Evolutionary conservation across 2,113 vertebrate genomes (phyloP).

Genomic region (Leucopsar rothschildi): DNA sequence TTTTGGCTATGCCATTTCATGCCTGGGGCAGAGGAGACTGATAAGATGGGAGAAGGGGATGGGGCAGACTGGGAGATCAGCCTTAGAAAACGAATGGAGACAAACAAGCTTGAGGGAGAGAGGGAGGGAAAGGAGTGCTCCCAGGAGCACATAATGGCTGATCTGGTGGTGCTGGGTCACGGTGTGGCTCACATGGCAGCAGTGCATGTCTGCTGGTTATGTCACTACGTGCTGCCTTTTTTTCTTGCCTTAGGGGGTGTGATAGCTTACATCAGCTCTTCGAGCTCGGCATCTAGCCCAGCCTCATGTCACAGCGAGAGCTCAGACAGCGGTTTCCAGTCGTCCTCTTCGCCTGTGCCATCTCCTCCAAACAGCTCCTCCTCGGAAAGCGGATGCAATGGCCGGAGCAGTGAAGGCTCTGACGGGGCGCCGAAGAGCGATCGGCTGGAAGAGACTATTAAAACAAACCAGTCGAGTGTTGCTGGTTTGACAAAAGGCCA

Average conservation of each 20-base stretch:
- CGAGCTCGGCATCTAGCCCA: conserved; percentile 86
- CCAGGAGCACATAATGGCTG: conserved; percentile 24
- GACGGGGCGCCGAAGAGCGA: conserved; percentile 65
- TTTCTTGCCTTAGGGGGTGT: conserved; percentile 83
- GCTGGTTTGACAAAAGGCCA: conserved; percentile 78
- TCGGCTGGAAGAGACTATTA: conserved; percentile 74
- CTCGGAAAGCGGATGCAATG: conserved; percentile 65
- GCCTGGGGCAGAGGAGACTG: background rate
- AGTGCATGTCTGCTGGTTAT: conserved; percentile 54
- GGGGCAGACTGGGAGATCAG: background rate
- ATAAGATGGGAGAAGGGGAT: background rate
- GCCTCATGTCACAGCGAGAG: conserved; percentile 88
- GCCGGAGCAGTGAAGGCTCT: conserved; percentile 57
- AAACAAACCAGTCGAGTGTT: conserved; percentile 71
- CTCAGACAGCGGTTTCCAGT: conserved; percentile 85
- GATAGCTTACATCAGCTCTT: conserved; percentile 95
- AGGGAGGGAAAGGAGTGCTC: background rate
- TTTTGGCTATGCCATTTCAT: background rate
- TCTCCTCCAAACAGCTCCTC: conserved; percentile 81
- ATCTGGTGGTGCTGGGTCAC: conserved; percentile 51
- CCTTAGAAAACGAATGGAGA: background rate
- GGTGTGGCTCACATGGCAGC: conserved; percentile 42
- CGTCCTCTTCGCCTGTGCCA: conserved; percentile 80
- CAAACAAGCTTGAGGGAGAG: background rate
- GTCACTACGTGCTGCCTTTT: conserved; percentile 37